Percentiles rank a stretch among this genome's conserved stretches.
These are phyloP conservation scores for Odobenus rosmarus DNA, from an alignment of 2,113 vertebrate genomes.

Conservation along the genomic window DNA sequence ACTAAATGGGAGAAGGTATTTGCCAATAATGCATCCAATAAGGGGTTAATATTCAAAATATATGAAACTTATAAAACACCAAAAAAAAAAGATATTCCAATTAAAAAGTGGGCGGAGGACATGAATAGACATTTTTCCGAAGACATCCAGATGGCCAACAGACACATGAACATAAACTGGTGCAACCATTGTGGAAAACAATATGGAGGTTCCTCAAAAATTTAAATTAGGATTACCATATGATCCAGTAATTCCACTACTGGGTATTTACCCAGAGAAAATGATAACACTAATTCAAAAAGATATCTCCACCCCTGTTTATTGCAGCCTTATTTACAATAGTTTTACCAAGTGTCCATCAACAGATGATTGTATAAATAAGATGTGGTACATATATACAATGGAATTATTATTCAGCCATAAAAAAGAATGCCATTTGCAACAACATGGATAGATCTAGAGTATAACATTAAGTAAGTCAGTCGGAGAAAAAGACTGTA, in stretches of 20 bases:
- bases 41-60: background rate
- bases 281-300: background rate
- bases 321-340: background rate
- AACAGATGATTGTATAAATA: background rate
- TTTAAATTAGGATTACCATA: background rate
- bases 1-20: background rate
- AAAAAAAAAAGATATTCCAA: background rate
- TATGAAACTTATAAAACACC: background rate
- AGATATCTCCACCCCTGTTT: background rate
- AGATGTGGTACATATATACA: background rate
- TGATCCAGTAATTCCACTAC: background rate
- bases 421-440: background rate
- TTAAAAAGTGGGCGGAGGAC: background rate
- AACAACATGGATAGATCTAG: background rate
- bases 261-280: background rate
- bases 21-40: background rate
- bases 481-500: background rate
- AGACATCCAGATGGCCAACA: background rate
- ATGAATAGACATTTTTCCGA: background rate
- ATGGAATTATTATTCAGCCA: background rate
- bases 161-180: background rate
- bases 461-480: background rate
- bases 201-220: background rate
- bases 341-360: background rate
- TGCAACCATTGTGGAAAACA: background rate